phyloP scores from a whole-genome alignment of 2,797 vertebrate genomes.

The Sarcophilus harrisii region DNA sequence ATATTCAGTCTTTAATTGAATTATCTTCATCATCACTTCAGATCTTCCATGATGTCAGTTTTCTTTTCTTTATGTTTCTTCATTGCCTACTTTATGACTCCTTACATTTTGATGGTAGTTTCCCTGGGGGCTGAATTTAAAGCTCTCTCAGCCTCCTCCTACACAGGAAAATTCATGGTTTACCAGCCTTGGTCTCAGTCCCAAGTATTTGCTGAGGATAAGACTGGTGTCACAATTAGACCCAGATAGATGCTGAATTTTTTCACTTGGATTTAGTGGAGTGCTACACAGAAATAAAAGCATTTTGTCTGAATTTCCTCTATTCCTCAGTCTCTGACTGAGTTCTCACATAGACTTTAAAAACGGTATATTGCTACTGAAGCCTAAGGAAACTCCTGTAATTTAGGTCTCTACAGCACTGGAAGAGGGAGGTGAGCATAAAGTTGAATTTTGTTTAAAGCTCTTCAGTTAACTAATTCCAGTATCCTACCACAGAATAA shows the following conservation, averaged over 20 bases:
- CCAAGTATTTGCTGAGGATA: neutral
- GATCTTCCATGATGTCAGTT: neutral
- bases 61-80: neutral
- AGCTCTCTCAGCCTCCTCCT: neutral
- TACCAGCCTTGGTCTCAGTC: neutral
- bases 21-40: neutral
- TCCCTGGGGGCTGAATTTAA: neutral
- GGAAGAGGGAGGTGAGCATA: neutral
- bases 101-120: neutral
- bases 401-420: neutral
- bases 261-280: neutral
- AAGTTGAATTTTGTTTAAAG: neutral
- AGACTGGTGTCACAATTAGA: neutral
- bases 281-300: neutral
- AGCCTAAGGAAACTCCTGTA: neutral
- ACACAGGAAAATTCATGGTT: neutral
- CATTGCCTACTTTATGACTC: neutral
- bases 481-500: neutral
- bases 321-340: neutral
- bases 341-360: neutral
- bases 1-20: neutral
- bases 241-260: neutral
- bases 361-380: neutral
- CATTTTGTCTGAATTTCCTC: neutral
- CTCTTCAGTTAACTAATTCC: neutral